phyloP scores from a whole-genome alignment of 1,140 invertebrate species.

The Archegozetes longisetosus region DNA sequence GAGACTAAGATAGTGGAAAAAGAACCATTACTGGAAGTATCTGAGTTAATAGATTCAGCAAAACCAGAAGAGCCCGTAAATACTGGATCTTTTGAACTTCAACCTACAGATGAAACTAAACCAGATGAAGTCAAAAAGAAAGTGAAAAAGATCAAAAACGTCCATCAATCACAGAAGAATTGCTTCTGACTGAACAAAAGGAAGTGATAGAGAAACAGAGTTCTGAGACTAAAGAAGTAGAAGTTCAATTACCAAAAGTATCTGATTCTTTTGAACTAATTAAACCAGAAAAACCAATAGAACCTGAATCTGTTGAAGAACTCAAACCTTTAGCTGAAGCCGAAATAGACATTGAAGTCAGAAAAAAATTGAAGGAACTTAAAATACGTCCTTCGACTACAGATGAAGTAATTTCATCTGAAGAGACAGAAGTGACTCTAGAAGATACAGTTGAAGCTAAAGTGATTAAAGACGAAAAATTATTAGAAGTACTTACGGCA shows the following conservation, averaged over 20 bases:
- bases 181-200: too few species aligned
- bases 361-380: too few species aligned
- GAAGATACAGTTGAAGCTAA: too few species aligned
- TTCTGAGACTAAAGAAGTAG: not conserved
- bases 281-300: too few species aligned
- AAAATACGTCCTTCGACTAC: too few species aligned
- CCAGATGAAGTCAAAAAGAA: not conserved
- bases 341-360: too few species aligned
- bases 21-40: constrained; percentile 15
- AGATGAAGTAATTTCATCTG: too few species aligned
- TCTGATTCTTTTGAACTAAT: not conserved
- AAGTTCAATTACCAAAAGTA: not conserved
- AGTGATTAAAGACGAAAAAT: too few species aligned
- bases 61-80: constrained; percentile 18
- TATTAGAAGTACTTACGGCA: too few species aligned
- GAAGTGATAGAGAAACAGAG: not conserved
- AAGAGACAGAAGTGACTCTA: too few species aligned
- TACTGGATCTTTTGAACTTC: constrained; percentile 24
- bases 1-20: not conserved
- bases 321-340: too few species aligned
- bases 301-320: too few species aligned
- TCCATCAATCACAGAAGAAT: not conserved
- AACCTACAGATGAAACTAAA: not conserved
- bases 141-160: constrained; percentile 1
- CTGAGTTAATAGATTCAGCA: constrained; percentile 1